phyloP scores from a whole-genome alignment of 2,888 invertebrate species.

The Caenorhabditis japonica region DNA sequence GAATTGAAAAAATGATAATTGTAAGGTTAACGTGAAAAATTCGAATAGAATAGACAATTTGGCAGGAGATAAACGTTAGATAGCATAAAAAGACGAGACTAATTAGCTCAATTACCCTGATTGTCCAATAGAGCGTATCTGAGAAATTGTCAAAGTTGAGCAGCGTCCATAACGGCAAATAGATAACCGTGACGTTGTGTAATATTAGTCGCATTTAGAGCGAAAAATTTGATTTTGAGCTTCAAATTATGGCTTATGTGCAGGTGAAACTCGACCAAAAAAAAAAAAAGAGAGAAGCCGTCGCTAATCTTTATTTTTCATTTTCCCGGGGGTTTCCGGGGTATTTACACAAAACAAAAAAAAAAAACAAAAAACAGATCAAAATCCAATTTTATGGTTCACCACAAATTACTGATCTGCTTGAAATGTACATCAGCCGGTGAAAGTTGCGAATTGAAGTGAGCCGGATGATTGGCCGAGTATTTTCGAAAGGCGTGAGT shows the following conservation, averaged over 20 bases:
- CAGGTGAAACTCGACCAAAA: no score
- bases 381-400: neutral
- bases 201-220: constrained; percentile 19
- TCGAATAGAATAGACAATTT: constrained; percentile 10
- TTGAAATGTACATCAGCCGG: constrained; percentile 31
- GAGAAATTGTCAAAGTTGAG: constrained; percentile 19
- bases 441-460: neutral
- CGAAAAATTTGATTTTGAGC: constrained; percentile 1
- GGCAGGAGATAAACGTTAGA: constrained; percentile 12
- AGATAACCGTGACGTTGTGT: constrained; percentile 33
- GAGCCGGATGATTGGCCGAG: neutral
- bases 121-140: constrained; percentile 8
- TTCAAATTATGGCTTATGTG: neutral
- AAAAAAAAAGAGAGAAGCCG: no score
- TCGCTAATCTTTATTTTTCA: no score
- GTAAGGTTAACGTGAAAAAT: constrained; percentile 26
- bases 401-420: constrained; percentile 37
- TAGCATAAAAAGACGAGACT: neutral
- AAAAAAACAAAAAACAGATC: no score
- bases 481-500: constrained; percentile 14
- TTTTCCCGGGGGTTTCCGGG: no score
- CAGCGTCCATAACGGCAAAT: constrained; percentile 33
- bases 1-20: constrained; percentile 13
- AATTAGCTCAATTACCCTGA: constrained; percentile 13
- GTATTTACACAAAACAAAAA: no score